Conservation (phyloP, 2,113 vertebrate genomes). For the Phrynosoma platyrhinos region DNA sequence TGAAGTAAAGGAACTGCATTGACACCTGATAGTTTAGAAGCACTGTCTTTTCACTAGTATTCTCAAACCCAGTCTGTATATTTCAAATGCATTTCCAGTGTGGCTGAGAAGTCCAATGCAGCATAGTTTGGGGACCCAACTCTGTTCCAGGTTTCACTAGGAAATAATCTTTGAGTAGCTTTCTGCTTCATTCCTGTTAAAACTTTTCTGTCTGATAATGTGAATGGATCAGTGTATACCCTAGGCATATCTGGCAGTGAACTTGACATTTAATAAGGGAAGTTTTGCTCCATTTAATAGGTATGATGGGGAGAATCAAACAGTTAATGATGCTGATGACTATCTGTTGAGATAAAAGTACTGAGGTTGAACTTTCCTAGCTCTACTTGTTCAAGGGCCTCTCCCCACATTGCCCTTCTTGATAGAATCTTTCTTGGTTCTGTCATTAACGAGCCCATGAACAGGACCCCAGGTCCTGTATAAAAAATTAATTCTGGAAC, state of each 20-base stretch:
- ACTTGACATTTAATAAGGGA: not conserved
- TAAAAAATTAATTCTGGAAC: too few relatives aligned
- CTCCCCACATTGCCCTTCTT: too few relatives aligned
- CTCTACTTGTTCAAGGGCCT: not conserved
- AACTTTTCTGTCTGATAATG: not conserved
- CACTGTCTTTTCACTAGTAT: conserved; percentile 2
- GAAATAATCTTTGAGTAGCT: not conserved
- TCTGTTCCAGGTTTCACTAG: conserved; percentile 24
- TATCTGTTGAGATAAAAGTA: not conserved
- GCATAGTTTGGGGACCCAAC: not conserved
- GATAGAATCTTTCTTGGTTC: not conserved
- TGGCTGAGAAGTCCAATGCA: conserved; percentile 14
- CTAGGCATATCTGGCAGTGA: not conserved
- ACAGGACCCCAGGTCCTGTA: too few relatives aligned
- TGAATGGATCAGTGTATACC: not conserved
- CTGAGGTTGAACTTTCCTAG: not conserved
- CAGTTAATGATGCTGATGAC: too few relatives aligned
- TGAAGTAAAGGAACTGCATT: conserved; percentile 44
- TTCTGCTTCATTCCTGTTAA: conserved; percentile 19
- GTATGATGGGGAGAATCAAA: not conserved
- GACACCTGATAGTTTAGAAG: conserved; percentile 7
- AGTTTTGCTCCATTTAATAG: not conserved
- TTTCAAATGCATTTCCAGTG: conserved; percentile 10
- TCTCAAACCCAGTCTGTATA: conserved; percentile 25
- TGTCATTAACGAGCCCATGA: not conserved